Conservation (phyloP, 1,140 invertebrate species). For the Augochlora pura region DNA sequence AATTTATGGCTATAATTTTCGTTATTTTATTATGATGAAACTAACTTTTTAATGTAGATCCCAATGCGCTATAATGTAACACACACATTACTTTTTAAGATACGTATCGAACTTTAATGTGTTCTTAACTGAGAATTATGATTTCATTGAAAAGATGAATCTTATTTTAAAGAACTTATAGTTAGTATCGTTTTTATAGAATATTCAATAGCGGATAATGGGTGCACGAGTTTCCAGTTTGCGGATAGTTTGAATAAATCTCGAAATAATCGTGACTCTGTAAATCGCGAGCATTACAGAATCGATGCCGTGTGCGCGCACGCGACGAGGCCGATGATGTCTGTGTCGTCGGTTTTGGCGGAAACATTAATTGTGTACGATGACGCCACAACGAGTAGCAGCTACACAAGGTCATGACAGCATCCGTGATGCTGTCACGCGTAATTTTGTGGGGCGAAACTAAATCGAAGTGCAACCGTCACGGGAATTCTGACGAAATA, state of each 20-base stretch:
- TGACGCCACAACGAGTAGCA: slow-evolving; percentile 28
- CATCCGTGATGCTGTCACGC: slow-evolving; percentile 20
- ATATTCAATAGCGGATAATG: neutral
- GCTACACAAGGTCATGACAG: slow-evolving; percentile 31
- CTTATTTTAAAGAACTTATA: no score
- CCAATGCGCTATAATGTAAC: no score
- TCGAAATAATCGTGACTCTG: neutral
- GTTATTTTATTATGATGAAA: no score
- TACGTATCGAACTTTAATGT: no score
- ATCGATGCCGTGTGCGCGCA: slow-evolving; percentile 23
- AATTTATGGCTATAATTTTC: no score
- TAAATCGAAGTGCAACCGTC: neutral
- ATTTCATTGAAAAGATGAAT: no score
- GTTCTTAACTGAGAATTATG: no score
- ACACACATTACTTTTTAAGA: no score
- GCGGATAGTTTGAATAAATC: neutral
- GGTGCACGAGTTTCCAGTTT: neutral
- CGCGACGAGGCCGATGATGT: slow-evolving; percentile 3
- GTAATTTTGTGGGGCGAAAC: slow-evolving; percentile 5
- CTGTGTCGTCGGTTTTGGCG: slow-evolving; percentile 23
- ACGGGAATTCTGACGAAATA: neutral
- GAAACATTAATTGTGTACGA: slow-evolving; percentile 26
- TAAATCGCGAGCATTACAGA: slow-evolving; percentile 21
- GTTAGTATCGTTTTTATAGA: no score
- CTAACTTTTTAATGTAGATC: no score